Evolutionary conservation across 1,140 invertebrate genomes (phyloP).

Genomic region (Popillia japonica): DNA sequence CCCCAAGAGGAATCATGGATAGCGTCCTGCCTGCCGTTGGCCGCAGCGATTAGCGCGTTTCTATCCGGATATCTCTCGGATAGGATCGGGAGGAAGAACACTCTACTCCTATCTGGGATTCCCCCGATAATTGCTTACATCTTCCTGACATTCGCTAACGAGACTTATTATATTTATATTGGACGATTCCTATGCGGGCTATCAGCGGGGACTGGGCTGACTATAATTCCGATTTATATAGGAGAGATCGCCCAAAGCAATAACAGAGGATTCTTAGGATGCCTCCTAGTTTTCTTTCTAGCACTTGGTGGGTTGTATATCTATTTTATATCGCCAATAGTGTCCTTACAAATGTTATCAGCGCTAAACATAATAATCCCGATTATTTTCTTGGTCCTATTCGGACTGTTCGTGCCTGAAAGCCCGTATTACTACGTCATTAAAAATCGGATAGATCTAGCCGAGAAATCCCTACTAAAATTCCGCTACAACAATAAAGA

Average conservation of each 20-base stretch:
- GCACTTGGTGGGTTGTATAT: slow-evolving; percentile 48
- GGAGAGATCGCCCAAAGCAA: slow-evolving; percentile 73
- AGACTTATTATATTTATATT: slow-evolving; percentile 64
- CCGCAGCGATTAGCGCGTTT: slow-evolving; percentile 71
- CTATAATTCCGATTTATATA: slow-evolving; percentile 71
- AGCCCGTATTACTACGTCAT: slow-evolving; percentile 77
- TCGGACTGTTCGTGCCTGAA: slow-evolving; percentile 62
- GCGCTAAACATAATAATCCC: not conserved
- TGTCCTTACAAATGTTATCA: slow-evolving; percentile 35
- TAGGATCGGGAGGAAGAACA: slow-evolving; percentile 35
- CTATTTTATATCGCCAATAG: slow-evolving; percentile 47
- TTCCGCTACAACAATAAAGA: slow-evolving; percentile 65
- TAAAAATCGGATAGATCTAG: slow-evolving; percentile 68
- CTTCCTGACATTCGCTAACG: slow-evolving; percentile 66
- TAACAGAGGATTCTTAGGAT: slow-evolving; percentile 67
- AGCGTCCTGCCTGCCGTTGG: slow-evolving; percentile 78
- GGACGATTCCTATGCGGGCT: slow-evolving; percentile 67
- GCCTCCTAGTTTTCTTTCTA: slow-evolving; percentile 45
- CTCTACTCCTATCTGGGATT: slow-evolving; percentile 47
- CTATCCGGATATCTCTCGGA: not conserved
- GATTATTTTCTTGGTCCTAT: slow-evolving; percentile 21
- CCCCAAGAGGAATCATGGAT: slow-evolving; percentile 77
- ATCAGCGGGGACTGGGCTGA: slow-evolving; percentile 72
- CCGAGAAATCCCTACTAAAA: slow-evolving; percentile 68
- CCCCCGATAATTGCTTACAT: slow-evolving; percentile 74